A percentile compares a stretch with the other conserved stretches of the same genome.
Evolutionary conservation across 2,888 invertebrate genomes (phyloP).

Genomic region (Labia minor): DNA sequence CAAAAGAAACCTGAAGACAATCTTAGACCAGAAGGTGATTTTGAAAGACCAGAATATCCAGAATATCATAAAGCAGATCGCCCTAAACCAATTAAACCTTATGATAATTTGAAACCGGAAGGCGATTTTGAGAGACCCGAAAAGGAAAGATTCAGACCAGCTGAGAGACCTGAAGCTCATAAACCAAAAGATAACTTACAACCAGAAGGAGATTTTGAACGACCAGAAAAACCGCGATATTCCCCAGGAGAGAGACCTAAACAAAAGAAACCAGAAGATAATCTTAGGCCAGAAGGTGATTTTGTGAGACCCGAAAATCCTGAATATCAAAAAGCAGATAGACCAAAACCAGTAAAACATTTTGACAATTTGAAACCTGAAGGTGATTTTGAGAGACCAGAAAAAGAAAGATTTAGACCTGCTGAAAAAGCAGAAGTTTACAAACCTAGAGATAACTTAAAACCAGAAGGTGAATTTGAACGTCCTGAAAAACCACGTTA

Average conservation of each 20-base stretch:
- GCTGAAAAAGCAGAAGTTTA: constrained; percentile 32
- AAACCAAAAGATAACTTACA: constrained; percentile 47
- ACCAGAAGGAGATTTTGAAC: constrained; percentile 42
- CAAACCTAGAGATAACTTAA: constrained; percentile 40
- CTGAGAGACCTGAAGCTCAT: constrained; percentile 34
- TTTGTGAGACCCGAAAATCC: constrained; percentile 30
- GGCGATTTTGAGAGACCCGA: constrained; percentile 36
- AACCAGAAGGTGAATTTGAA: constrained; percentile 41
- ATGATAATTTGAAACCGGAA: constrained; percentile 53
- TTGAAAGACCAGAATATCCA: constrained; percentile 25
- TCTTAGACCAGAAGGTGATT: constrained; percentile 29
- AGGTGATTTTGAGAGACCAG: constrained; percentile 36
- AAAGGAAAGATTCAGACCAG: constrained; percentile 30
- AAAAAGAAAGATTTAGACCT: constrained; percentile 31
- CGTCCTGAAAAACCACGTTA: constrained; percentile 38
- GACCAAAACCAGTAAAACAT: constrained; percentile 31
- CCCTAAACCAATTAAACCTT: constrained; percentile 29
- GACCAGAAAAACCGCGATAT: constrained; percentile 31
- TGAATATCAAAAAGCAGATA: constrained; percentile 34
- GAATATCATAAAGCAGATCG: constrained; percentile 38
- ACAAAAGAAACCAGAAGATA: constrained; percentile 39
- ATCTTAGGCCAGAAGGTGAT: constrained; percentile 50
- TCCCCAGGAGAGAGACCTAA: constrained; percentile 36
- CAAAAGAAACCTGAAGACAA: constrained; percentile 31
- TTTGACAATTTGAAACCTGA: constrained; percentile 53